phyloP scores from a whole-genome alignment of 1,140 invertebrate genomes.

The Oryctes rhinoceros region DNA sequence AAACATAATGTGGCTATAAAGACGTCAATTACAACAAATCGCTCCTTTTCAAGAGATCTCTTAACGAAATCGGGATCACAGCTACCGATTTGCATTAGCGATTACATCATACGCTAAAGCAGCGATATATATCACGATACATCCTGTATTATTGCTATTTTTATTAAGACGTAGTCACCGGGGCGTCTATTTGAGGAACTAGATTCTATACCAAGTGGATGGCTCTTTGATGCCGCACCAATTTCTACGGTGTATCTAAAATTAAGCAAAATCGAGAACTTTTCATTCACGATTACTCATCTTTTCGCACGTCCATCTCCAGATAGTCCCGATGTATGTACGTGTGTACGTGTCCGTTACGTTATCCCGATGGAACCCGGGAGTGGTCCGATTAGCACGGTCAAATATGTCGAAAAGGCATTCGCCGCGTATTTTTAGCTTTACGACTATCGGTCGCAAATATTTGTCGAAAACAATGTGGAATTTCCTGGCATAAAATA shows the following conservation, averaged over 20 bases:
- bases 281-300: neutral
- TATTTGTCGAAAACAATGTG: conserved; percentile 37
- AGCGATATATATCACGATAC: no score
- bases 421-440: conserved; percentile 25
- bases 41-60: no score
- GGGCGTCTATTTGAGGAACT: no score
- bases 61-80: no score
- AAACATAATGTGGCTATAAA: no score
- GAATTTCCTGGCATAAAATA: conserved; percentile 37
- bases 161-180: no score
- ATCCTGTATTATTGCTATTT: no score
- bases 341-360: neutral
- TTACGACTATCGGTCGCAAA: conserved; percentile 34
- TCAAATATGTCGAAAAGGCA: conserved; percentile 21
- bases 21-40: no score
- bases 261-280: neutral
- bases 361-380: neutral
- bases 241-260: neutral
- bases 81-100: no score
- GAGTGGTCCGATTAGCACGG: neutral
- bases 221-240: no score
- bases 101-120: no score
- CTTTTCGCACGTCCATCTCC: neutral
- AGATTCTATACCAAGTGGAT: no score
- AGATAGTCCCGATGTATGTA: neutral